Evolutionary conservation across 2,113 vertebrate species (phyloP).

Genomic region (Channa argus): DNA sequence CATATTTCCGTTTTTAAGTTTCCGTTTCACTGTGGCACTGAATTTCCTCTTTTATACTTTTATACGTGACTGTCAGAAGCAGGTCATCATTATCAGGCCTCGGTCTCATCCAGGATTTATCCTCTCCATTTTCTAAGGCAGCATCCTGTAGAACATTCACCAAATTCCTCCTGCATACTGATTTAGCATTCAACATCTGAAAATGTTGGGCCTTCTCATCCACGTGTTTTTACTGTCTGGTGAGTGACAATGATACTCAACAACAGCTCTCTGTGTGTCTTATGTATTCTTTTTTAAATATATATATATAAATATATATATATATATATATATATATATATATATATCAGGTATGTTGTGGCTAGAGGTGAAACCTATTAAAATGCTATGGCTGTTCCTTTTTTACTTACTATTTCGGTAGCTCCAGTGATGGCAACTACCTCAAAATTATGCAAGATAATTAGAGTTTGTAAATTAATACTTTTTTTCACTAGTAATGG

Average conservation of each 20-base stretch:
- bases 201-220: slow-evolving; percentile 43
- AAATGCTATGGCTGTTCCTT: no score
- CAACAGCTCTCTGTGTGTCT: not conserved
- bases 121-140: not conserved
- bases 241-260: slow-evolving; percentile 62
- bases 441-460: no score
- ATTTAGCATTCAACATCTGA: slow-evolving; percentile 36
- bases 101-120: not conserved
- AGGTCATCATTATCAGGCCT: not conserved
- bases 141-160: not conserved
- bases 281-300: not conserved
- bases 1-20: slow-evolving; percentile 28
- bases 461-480: no score
- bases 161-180: not conserved
- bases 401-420: no score
- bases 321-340: no score
- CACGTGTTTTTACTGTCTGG: slow-evolving; percentile 48
- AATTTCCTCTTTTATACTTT: slow-evolving; percentile 8
- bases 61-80: not conserved
- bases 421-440: no score
- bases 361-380: not conserved
- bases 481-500: no score
- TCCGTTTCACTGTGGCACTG: slow-evolving; percentile 44
- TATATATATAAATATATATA: no score
- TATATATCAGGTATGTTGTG: not conserved